Conservation (phyloP, 2,888 invertebrate species). For the Agrenia bidenticulata region DNA sequence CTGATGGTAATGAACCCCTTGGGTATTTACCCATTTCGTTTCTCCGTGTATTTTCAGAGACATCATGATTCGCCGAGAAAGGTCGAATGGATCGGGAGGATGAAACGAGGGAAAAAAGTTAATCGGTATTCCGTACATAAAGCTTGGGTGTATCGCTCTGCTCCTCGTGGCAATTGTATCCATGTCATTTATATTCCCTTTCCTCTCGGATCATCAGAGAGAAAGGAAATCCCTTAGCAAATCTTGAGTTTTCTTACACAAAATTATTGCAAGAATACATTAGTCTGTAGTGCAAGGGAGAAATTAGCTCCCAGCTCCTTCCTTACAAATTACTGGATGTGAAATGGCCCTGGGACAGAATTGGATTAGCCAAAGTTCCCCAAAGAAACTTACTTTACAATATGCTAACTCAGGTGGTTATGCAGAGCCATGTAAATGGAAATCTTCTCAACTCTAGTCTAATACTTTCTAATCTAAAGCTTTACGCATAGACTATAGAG, state of each 20-base stretch:
- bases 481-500: no score
- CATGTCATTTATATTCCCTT: conserved; percentile 7
- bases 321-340: conserved; percentile 1
- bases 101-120: not conserved
- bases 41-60: no score
- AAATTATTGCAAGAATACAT: conserved; percentile 16
- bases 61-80: not conserved
- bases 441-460: not conserved
- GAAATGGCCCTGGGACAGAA: not conserved
- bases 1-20: conserved; percentile 21
- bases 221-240: conserved; percentile 22
- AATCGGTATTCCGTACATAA: conserved; percentile 7
- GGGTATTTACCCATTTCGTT: conserved; percentile 10
- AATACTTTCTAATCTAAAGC: no score
- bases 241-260: conserved; percentile 16
- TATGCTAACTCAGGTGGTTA: conserved; percentile 6
- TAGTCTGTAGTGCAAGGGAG: not conserved
- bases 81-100: not conserved
- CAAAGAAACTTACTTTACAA: not conserved
- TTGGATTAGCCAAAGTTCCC: not conserved
- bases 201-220: not conserved
- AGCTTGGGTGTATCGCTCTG: not conserved
- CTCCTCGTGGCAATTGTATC: not conserved
- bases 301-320: conserved; percentile 14
- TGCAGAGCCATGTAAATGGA: conserved; percentile 3